Evolutionary conservation across 2,797 vertebrate species (phyloP).

Genomic region (Sebastes matsubarae): DNA sequence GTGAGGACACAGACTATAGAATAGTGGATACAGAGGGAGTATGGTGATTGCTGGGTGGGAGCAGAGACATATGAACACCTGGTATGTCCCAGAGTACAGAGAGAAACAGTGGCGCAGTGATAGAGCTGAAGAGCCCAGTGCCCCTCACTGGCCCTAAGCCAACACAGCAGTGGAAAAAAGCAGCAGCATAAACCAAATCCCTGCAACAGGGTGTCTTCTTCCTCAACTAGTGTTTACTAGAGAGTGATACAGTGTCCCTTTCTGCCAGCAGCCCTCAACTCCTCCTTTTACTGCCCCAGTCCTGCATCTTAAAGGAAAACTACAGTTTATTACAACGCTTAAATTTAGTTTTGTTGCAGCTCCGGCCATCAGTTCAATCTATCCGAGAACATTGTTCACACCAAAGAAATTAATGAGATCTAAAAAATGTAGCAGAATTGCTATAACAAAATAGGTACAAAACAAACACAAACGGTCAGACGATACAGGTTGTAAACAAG

Average conservation of each 20-base stretch:
- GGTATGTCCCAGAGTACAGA: conserved; percentile 1
- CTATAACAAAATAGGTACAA: not conserved
- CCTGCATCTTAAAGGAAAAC: not conserved
- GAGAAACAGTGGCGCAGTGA: conserved; percentile 27
- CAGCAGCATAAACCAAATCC: conserved; percentile 39
- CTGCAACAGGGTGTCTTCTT: conserved; percentile 26
- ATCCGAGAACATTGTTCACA: not conserved
- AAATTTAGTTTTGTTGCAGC: not conserved
- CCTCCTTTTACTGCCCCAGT: not conserved
- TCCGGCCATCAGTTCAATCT: not conserved
- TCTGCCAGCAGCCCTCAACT: not conserved
- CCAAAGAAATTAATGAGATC: not conserved
- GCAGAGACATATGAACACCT: not conserved
- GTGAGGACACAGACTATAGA: not conserved
- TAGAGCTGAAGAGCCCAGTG: conserved; percentile 20
- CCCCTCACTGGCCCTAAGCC: conserved; percentile 32
- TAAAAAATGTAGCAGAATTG: not conserved
- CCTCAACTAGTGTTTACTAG: not conserved
- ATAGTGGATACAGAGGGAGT: not conserved
- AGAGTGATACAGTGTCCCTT: not conserved
- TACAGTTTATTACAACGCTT: not conserved
- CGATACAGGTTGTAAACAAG: not conserved
- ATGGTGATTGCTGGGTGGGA: not conserved
- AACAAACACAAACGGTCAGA: not conserved
- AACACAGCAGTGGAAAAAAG: conserved; percentile 40